These are phyloP conservation scores for Canis aureus DNA, from an alignment of 2,113 vertebrate species.

Conservation along the genomic window DNA sequence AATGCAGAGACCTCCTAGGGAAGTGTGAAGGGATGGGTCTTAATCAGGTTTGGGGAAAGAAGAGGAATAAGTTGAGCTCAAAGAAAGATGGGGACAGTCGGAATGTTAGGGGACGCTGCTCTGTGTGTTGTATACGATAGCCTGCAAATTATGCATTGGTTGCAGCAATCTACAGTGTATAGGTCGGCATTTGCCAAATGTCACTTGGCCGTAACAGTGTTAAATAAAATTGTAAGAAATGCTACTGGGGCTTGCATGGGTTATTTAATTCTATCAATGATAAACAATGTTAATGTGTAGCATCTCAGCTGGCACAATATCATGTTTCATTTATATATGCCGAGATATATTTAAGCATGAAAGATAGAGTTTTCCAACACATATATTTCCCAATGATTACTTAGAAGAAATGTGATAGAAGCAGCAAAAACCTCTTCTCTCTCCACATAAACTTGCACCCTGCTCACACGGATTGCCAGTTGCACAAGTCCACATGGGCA, in stretches of 20 bases:
- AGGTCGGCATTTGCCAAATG: neutral
- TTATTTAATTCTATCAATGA: slow-evolving; percentile 83
- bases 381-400: slow-evolving; percentile 69
- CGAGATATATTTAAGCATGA: slow-evolving; percentile 77
- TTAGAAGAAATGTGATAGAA: slow-evolving; percentile 46
- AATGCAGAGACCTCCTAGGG: slow-evolving; percentile 64
- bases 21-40: slow-evolving; percentile 66
- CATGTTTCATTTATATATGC: slow-evolving; percentile 75
- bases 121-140: neutral
- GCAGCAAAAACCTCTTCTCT: slow-evolving; percentile 24
- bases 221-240: slow-evolving; percentile 82
- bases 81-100: slow-evolving; percentile 25
- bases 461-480: neutral
- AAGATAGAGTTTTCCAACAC: slow-evolving; percentile 71
- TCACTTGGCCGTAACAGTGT: slow-evolving; percentile 67
- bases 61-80: neutral
- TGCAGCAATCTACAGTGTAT: neutral
- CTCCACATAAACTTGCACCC: neutral
- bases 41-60: slow-evolving; percentile 40
- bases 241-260: slow-evolving; percentile 69
- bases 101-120: neutral
- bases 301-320: slow-evolving; percentile 65
- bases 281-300: slow-evolving; percentile 77
- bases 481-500: neutral
- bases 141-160: neutral